Evolutionary conservation across 35 echinoderm and acorn worm genomes (phyloP).

Genomic region (Amphiura filiformis): DNA sequence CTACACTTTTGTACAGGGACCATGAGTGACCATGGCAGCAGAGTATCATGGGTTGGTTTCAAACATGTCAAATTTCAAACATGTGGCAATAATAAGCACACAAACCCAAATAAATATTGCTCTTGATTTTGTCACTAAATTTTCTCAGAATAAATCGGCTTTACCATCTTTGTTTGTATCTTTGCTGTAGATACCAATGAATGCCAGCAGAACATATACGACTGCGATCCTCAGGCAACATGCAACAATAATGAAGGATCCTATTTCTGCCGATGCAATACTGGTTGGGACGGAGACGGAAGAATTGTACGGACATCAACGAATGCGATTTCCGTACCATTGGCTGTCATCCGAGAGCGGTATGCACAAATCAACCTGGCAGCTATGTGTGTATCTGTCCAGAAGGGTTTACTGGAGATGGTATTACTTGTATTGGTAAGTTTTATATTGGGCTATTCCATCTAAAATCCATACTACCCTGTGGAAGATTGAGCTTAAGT

Average conservation of each 20-base stretch:
- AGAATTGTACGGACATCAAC: slow-evolving; percentile 32
- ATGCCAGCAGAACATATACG: not conserved
- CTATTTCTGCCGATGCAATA: not conserved
- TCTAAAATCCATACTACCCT: too few relatives aligned
- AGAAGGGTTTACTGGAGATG: slow-evolving; percentile 40
- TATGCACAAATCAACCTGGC: slow-evolving; percentile 35
- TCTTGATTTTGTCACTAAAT: too few relatives aligned
- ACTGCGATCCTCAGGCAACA: not conserved
- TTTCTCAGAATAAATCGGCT: not conserved
- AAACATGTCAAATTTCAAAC: too few relatives aligned
- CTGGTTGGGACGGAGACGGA: not conserved
- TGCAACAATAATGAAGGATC: not conserved
- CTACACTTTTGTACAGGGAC: too few relatives aligned
- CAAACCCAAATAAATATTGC: too few relatives aligned
- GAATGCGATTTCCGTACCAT: slow-evolving; percentile 46
- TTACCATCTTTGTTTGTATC: not conserved
- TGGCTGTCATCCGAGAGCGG: slow-evolving; percentile 26
- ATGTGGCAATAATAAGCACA: too few relatives aligned
- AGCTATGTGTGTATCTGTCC: slow-evolving; percentile 27
- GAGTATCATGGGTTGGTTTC: too few relatives aligned
- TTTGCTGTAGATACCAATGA: not conserved
- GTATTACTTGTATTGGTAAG: slow-evolving; percentile 44
- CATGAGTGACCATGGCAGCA: too few relatives aligned
- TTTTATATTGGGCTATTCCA: too few relatives aligned
- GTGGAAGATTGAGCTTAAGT: too few relatives aligned